Base-by-base conservation (phyloP, 2,113 vertebrate species). In the Gymnocephalus cernua region DNA sequence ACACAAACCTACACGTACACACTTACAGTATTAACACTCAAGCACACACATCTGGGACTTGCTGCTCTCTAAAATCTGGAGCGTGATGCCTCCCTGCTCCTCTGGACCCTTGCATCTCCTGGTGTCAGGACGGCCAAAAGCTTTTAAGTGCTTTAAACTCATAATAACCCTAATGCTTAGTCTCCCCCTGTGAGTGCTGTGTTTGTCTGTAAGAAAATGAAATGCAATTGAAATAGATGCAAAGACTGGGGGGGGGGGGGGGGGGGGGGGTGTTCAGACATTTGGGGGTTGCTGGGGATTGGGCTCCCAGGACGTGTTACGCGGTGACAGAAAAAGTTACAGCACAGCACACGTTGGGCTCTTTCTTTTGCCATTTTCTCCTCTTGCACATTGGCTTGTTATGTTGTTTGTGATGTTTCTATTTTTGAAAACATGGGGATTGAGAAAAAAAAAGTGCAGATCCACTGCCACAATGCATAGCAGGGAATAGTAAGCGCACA, bases 61-160 rank as follows among this genome's bases (percentile, higher is more conserved):
- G 9, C 54, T 56, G 81, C 57, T 79, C 80, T 86, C 66, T 72
- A 77, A 84, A 90, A 90, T 86, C 62, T 67, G 72, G 64, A 76
- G 78, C 77, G 25, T 86, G 85, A 82, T 80, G 84, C 71, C 67
- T 82, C 61, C 74, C 38, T 61, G 81, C 84, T 90, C 91, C 86
- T 83, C 56, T 88, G 90, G 90, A 89, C 75, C 88, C 88, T 78
- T 50, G 66, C 78, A 56, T 75, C 68, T 82, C 62, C 74, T 74
- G 54, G 83, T 91, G 91, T 89, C 88, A 85, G 85, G 80, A 85
- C 35, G 78, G 84, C 84, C 91, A 81, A 88, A 90, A 89, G 90
- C 90, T 91, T 92, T 93, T 89, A 93, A 93, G 91, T 91, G 91
- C 91, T 89, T 89, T 92, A 88, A 90, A 93, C 81, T 89, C 90